Evolutionary conservation across 2,797 vertebrate species (phyloP).

Genomic region (Caiman crocodilus): DNA sequence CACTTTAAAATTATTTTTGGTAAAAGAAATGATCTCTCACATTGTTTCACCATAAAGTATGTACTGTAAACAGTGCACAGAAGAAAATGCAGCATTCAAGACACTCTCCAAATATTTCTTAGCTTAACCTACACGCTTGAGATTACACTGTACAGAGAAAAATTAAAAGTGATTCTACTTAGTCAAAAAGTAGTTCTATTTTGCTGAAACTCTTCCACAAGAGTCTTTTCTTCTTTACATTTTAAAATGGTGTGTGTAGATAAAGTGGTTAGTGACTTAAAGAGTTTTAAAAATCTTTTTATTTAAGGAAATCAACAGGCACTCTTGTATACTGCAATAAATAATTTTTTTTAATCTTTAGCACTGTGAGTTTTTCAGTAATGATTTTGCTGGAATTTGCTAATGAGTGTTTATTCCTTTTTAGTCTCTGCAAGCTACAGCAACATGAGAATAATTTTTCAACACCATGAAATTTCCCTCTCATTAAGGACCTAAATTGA

Average conservation of each 20-base stretch:
- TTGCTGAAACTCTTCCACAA: neutral
- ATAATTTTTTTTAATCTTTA: neutral
- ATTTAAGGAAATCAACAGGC: neutral
- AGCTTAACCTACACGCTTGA: neutral
- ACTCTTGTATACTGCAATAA: neutral
- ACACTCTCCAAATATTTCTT: neutral
- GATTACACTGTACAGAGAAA: neutral
- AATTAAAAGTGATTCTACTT: neutral
- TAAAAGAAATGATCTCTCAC: neutral
- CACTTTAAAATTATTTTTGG: neutral
- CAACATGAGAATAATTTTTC: neutral
- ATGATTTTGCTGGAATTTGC: neutral
- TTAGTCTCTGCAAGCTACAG: neutral
- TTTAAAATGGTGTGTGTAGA: neutral
- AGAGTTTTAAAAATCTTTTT: neutral
- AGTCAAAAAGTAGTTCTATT: neutral
- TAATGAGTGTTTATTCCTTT: neutral
- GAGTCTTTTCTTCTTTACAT: too few species aligned
- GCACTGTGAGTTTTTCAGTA: neutral
- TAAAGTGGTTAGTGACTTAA: neutral
- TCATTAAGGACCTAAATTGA: neutral
- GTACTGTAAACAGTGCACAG: neutral
- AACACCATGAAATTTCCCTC: rapidly evolving
- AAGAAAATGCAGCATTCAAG: neutral
- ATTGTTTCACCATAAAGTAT: neutral